phyloP scores from a whole-genome alignment of 2,888 invertebrate species.

The Allolobophora icterica region DNA sequence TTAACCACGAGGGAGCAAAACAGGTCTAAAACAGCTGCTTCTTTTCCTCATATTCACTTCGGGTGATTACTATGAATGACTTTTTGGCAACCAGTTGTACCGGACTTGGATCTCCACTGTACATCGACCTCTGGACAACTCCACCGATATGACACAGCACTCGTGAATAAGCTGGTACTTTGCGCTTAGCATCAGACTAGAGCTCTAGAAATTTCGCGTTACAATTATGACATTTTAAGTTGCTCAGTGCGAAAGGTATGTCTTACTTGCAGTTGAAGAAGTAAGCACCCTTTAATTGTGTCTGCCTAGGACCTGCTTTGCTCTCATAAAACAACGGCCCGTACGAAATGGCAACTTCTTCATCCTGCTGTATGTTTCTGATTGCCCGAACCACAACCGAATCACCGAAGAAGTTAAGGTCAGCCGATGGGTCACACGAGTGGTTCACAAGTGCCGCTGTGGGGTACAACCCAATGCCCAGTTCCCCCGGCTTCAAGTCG shows the following conservation, averaged over 20 bases:
- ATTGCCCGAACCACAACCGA: constrained; percentile 76
- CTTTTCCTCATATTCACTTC: not conserved
- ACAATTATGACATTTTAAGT: not conserved
- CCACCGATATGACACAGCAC: no score
- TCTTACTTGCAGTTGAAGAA: constrained; percentile 75
- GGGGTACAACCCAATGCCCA: constrained; percentile 84
- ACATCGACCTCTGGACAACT: no score
- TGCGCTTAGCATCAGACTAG: no score
- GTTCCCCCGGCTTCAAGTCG: constrained; percentile 64
- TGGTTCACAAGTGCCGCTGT: constrained; percentile 90
- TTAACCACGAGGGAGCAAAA: no score
- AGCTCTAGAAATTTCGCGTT: not conserved
- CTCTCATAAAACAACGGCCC: constrained; percentile 49
- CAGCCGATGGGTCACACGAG: constrained; percentile 84
- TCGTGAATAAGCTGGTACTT: no score
- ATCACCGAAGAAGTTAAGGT: constrained; percentile 76
- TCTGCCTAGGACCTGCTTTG: constrained; percentile 71
- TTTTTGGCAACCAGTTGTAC: not conserved
- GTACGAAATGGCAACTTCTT: constrained; percentile 84
- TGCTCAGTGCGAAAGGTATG: not conserved
- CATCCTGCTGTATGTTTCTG: constrained; percentile 71
- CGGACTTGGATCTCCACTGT: no score
- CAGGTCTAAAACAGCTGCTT: not conserved
- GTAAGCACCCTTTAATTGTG: constrained; percentile 75
- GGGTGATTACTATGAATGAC: not conserved